A percentile compares a stretch with the other conserved stretches of the same genome.
These are phyloP conservation scores for Chironomus tentans DNA, from an alignment of 2,888 invertebrate species.

Conservation along the genomic window DNA sequence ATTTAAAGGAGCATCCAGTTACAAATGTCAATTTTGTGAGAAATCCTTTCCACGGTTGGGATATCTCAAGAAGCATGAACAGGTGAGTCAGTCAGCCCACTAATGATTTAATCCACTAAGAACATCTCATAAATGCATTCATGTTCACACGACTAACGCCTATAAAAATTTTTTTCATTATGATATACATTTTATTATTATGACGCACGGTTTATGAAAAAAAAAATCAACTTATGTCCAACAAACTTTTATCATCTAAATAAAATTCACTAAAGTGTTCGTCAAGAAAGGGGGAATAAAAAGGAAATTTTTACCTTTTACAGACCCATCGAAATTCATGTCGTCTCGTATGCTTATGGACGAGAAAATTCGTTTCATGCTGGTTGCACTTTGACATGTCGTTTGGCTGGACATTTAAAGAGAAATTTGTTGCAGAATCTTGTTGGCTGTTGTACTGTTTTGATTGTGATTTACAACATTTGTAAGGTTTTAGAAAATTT, in stretches of 20 bases:
- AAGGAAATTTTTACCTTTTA: background rate
- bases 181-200: background rate
- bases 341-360: background rate
- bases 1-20: constrained; percentile 58
- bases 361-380: too few species aligned
- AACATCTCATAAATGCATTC: background rate
- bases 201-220: constrained; percentile 18
- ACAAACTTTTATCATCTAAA: background rate
- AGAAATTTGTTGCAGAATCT: too few species aligned
- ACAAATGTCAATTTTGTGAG: constrained; percentile 86
- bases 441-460: too few species aligned
- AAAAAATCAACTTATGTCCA: background rate
- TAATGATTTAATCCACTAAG: too few species aligned
- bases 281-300: too few species aligned
- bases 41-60: constrained; percentile 80
- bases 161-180: background rate
- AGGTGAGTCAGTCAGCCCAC: constrained; percentile 49
- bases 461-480: too few species aligned
- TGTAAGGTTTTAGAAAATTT: too few species aligned
- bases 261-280: too few species aligned
- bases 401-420: too few species aligned
- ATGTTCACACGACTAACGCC: background rate
- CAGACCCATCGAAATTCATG: background rate
- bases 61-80: constrained; percentile 84
- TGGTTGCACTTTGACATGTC: too few species aligned